A percentile compares a stretch with the other conserved stretches of the same genome.
Conservation (phyloP, 2,113 vertebrate genomes). For the Pangasianodon hypophthalmus region DNA sequence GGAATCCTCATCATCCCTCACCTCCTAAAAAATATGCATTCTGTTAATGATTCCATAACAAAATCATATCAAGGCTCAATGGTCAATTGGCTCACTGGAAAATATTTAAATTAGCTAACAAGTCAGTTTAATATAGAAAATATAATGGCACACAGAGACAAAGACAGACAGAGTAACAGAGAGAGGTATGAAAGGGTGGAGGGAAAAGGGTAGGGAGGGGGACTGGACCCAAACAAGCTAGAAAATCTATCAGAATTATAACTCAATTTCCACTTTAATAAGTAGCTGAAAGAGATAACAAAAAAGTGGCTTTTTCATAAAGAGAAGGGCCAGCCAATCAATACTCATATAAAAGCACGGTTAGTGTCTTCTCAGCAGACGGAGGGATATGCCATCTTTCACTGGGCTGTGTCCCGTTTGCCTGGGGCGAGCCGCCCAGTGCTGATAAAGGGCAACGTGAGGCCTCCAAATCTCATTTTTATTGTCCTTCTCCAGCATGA, state of each 20-base stretch:
- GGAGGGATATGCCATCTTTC: conserved; percentile 78
- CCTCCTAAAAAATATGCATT: not conserved
- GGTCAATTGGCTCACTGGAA: conserved; percentile 11
- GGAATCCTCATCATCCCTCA: not conserved
- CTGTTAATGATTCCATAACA: not conserved
- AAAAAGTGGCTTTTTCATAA: conserved; percentile 59
- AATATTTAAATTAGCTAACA: conserved; percentile 29
- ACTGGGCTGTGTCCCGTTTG: conserved; percentile 64
- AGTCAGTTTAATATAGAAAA: conserved; percentile 14
- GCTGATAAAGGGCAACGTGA: conserved; percentile 68
- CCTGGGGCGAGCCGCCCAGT: conserved; percentile 56
- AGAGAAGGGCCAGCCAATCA: conserved; percentile 70
- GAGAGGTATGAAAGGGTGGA: not conserved
- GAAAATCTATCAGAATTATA: conserved; percentile 62
- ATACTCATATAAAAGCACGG: conserved; percentile 73
- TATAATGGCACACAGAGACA: not conserved
- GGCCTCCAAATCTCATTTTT: conserved; percentile 67
- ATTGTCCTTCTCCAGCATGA: conserved; percentile 72
- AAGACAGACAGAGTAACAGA: not conserved
- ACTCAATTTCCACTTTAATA: conserved; percentile 66
- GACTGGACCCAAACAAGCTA: conserved; percentile 33
- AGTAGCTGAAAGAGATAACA: conserved; percentile 62
- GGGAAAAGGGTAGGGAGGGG: not conserved
- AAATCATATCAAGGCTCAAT: conserved; percentile 1
- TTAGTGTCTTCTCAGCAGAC: conserved; percentile 71